A percentile compares a stretch with the other conserved stretches of the same genome.
Conservation (phyloP, 2,888 invertebrate genomes). For the Hemicrepidius hirtus region DNA sequence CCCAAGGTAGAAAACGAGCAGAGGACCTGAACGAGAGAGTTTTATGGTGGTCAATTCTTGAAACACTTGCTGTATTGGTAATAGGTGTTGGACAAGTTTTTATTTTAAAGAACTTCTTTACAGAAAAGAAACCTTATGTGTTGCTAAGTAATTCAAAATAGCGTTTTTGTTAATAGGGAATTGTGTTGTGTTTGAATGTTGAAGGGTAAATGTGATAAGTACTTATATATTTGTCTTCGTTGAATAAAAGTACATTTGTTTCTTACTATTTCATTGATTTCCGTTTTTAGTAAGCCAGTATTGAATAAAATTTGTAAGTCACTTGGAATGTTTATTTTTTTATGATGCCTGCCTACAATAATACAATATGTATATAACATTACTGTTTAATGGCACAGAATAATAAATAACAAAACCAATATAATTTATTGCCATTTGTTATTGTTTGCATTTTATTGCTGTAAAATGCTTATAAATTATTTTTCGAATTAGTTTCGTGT, state of each 20-base stretch:
- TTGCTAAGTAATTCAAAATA: slow-evolving; percentile 37
- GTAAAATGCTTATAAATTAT: too few species aligned
- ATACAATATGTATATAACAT: background rate
- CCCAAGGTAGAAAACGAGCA: slow-evolving; percentile 95
- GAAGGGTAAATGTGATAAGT: slow-evolving; percentile 17
- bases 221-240: slow-evolving; percentile 17
- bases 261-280: slow-evolving; percentile 8
- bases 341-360: background rate
- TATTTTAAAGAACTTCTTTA: slow-evolving; percentile 93
- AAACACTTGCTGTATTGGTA: slow-evolving; percentile 88
- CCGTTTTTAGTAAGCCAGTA: background rate
- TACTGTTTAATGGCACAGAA: background rate
- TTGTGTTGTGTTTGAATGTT: slow-evolving; percentile 41
- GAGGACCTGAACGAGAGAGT: slow-evolving; percentile 98
- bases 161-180: slow-evolving; percentile 62
- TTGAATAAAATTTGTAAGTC: background rate
- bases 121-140: slow-evolving; percentile 77
- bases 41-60: slow-evolving; percentile 93
- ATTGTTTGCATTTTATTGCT: background rate
- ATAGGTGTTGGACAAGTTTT: slow-evolving; percentile 95
- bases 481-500: too few species aligned
- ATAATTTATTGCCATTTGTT: background rate
- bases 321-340: background rate
- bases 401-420: background rate
- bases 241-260: slow-evolving; percentile 7